Evolutionary conservation across 2,888 invertebrate species (phyloP).

Genomic region (Uropetala carovei): DNA sequence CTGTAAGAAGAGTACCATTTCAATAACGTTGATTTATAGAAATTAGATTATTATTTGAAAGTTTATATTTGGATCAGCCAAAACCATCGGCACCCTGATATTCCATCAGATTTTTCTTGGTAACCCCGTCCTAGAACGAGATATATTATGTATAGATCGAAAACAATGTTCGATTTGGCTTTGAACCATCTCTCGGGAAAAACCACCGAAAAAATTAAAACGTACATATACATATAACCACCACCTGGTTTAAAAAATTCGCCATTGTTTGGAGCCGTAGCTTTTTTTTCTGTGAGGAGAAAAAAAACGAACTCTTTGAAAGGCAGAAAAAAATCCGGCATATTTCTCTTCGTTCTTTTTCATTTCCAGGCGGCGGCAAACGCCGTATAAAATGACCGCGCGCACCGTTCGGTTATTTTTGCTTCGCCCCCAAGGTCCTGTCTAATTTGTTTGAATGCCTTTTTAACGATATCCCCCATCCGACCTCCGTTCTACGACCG

Average conservation of each 20-base stretch:
- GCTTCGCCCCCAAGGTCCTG: not conserved
- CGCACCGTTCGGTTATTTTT: not conserved
- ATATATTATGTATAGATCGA: too few relatives aligned
- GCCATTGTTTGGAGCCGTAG: not conserved
- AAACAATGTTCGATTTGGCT: too few relatives aligned
- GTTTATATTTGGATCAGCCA: too few relatives aligned
- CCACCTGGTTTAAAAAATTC: not conserved
- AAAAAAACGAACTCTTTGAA: not conserved
- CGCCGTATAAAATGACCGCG: not conserved
- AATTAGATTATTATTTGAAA: too few relatives aligned
- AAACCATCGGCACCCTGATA: too few relatives aligned
- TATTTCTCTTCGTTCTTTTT: not conserved
- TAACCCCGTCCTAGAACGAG: too few relatives aligned
- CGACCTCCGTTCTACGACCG: not conserved
- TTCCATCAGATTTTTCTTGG: too few relatives aligned
- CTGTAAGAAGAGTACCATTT: too few relatives aligned
- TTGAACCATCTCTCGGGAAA: too few relatives aligned
- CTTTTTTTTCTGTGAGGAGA: not conserved
- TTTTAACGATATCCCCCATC: constrained; percentile 19
- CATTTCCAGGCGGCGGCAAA: not conserved
- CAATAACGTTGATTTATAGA: too few relatives aligned
- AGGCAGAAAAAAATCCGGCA: not conserved
- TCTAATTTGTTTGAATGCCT: constrained; percentile 32
- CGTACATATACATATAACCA: not conserved
- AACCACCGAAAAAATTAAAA: too few relatives aligned